These are phyloP conservation scores for Chloroceryle inda DNA, from an alignment of 2,797 vertebrate species.

Conservation along the genomic window DNA sequence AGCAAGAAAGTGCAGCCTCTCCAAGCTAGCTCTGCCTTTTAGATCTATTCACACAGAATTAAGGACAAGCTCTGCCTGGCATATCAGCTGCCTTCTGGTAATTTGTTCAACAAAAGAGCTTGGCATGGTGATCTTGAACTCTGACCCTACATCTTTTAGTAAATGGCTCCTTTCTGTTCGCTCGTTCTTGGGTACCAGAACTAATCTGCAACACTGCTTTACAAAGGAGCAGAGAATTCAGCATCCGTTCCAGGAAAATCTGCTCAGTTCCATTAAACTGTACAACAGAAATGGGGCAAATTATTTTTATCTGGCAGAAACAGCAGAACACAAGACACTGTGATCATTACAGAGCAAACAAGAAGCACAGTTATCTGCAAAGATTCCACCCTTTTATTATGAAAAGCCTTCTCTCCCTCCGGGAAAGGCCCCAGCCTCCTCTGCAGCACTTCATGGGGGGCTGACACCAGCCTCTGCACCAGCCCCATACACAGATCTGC, in stretches of 20 bases:
- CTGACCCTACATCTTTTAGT: not conserved
- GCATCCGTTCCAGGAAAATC: conserved; percentile 16
- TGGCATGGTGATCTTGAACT: conserved; percentile 3
- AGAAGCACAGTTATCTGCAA: not conserved
- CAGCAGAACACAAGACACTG: not conserved
- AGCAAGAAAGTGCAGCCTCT: not conserved
- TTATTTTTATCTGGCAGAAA: conserved; percentile 5
- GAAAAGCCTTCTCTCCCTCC: not conserved
- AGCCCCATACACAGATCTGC: not conserved
- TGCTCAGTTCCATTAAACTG: not conserved
- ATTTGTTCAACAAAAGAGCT: conserved; percentile 20
- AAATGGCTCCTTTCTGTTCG: conserved; percentile 7
- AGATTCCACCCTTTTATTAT: conserved; percentile 2
- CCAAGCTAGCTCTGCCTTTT: not conserved
- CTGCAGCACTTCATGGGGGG: not conserved
- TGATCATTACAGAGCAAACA: not conserved
- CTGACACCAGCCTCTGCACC: not conserved
- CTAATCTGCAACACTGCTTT: not conserved
- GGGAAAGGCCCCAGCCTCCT: not conserved
- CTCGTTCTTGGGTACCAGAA: not conserved
- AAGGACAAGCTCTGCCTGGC: conserved; percentile 4
- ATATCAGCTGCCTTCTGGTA: conserved; percentile 27
- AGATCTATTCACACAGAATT: not conserved
- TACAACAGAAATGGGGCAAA: not conserved
- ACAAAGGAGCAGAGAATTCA: conserved; percentile 14